A percentile compares a stretch with the other conserved stretches of the same genome.
Evolutionary conservation across 2,113 vertebrate species (phyloP).

Genomic region (Centropristis striata): DNA sequence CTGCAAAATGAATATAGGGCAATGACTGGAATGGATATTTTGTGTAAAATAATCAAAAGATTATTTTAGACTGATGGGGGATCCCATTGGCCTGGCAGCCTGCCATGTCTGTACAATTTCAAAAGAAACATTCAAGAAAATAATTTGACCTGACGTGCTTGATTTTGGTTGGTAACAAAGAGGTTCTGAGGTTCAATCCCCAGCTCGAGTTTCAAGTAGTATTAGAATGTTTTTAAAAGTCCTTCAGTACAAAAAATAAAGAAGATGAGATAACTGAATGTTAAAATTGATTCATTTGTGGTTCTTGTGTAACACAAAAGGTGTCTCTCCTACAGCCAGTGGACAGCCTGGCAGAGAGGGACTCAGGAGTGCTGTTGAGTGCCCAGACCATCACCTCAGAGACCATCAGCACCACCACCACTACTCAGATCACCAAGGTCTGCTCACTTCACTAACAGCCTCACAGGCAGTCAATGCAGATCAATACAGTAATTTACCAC

Average conservation of each 20-base stretch:
- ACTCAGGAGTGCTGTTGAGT: constrained; percentile 92
- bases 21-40: too few relatives aligned
- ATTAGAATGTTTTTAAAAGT: background rate
- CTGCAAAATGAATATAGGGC: too few relatives aligned
- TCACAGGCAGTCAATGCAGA: constrained; percentile 1
- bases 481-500: constrained; percentile 7
- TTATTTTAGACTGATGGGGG: too few relatives aligned
- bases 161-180: background rate
- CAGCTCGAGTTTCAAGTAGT: background rate
- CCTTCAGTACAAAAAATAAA: too few relatives aligned
- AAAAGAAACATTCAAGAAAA: background rate
- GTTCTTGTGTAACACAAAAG: constrained; percentile 38
- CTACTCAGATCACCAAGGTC: constrained; percentile 99
- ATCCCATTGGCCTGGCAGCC: too few relatives aligned
- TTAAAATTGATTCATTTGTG: background rate
- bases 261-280: background rate
- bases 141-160: background rate
- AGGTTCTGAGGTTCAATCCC: background rate
- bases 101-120: too few relatives aligned
- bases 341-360: constrained; percentile 88
- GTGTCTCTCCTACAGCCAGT: constrained; percentile 86
- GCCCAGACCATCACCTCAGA: constrained; percentile 99
- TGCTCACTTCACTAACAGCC: constrained; percentile 15
- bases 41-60: too few relatives aligned
- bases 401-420: constrained; percentile 97